These are phyloP conservation scores for Phyllostomus discolor DNA, from an alignment of 2,113 vertebrate species.

Conservation along the genomic window DNA sequence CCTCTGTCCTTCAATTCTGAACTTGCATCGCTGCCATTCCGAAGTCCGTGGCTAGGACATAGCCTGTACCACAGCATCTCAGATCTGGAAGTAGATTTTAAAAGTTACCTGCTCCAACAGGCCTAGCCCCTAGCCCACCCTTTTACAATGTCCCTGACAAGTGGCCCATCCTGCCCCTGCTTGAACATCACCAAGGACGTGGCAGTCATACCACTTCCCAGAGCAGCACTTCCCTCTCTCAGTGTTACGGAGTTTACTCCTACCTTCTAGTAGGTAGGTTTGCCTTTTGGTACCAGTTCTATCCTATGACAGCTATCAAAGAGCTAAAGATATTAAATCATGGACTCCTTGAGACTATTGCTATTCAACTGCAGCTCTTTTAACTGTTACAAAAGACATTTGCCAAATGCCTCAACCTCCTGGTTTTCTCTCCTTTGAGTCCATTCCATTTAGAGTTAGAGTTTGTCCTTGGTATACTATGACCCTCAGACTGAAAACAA, in stretches of 20 bases:
- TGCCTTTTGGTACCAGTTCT: constrained; percentile 21
- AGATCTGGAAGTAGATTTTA: background rate
- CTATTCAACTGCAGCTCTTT: background rate
- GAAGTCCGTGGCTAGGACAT: background rate
- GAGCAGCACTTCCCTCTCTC: background rate
- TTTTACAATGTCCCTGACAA: background rate
- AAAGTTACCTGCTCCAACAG: background rate
- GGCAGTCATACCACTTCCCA: background rate
- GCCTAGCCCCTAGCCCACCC: background rate
- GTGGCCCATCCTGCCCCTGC: background rate
- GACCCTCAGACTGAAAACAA: background rate
- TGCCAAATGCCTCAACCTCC: background rate
- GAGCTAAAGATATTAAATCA: background rate
- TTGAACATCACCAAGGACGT: background rate
- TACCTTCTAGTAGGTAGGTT: background rate
- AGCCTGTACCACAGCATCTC: background rate
- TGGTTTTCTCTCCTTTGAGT: background rate
- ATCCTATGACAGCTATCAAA: background rate
- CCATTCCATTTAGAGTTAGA: background rate
- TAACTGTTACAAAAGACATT: background rate
- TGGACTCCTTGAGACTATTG: background rate
- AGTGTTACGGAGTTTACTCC: background rate
- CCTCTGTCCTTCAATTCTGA: background rate
- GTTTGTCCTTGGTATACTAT: background rate
- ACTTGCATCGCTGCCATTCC: background rate